phyloP scores from a whole-genome alignment of 2,888 invertebrate genomes.

The Osmoderma eremita region DNA sequence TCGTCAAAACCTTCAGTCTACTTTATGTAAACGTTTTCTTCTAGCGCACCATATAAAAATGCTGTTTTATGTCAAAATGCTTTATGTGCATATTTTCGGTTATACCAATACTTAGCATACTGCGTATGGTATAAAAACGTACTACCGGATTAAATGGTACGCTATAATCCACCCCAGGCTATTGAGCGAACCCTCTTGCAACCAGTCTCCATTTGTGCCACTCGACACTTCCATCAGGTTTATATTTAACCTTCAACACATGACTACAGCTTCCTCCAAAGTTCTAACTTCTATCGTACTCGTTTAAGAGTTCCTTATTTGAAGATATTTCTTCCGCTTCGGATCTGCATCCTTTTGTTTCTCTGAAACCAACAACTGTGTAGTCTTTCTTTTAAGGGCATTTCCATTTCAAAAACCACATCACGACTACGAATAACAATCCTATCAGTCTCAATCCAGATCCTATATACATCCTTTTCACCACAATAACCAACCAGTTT shows the following conservation, averaged over 20 bases:
- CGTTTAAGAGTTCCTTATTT: background rate
- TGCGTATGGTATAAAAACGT: conserved; percentile 25
- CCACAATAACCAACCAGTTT: background rate
- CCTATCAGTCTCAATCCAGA: background rate
- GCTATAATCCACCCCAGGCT: conserved; percentile 45
- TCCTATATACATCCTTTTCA: background rate
- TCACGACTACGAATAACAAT: background rate
- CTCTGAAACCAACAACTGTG: background rate
- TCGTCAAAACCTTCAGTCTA: too few species aligned
- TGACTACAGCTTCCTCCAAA: background rate
- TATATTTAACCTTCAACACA: conserved; percentile 22
- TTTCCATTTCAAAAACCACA: too few species aligned
- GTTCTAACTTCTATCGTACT: background rate
- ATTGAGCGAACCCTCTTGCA: conserved; percentile 41
- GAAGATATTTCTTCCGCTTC: background rate
- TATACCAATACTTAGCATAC: background rate
- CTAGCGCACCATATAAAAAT: conserved; percentile 46
- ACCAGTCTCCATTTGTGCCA: conserved; percentile 38
- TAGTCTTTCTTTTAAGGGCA: background rate
- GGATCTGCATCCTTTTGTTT: background rate
- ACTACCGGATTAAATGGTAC: conserved; percentile 48
- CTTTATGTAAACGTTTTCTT: conserved; percentile 46
- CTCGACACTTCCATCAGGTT: background rate
- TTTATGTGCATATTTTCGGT: conserved; percentile 40
- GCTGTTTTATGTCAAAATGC: conserved; percentile 49